Conservation (phyloP, 1,140 invertebrate species). For the Cotesia vestalis region DNA sequence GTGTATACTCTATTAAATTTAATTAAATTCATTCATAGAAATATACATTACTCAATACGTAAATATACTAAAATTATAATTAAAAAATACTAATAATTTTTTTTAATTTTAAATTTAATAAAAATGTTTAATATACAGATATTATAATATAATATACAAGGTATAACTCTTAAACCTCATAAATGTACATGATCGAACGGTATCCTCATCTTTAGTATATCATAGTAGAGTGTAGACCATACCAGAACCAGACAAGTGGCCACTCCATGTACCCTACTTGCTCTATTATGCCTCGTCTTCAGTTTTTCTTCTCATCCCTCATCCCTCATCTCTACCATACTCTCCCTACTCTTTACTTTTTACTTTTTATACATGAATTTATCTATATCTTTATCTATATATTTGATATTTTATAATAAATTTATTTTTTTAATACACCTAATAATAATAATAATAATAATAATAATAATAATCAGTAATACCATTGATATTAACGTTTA, state of each 20-base stretch:
- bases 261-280: conserved; percentile 19
- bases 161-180: not conserved
- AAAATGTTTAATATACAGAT: too few relatives aligned
- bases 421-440: not conserved
- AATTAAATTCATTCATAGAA: too few relatives aligned
- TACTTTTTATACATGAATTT: not conserved
- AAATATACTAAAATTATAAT: not conserved
- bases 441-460: too few relatives aligned
- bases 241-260: conserved; percentile 31
- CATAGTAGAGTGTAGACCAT: too few relatives aligned
- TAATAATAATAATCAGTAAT: too few relatives aligned
- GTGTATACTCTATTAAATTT: too few relatives aligned
- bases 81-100: not conserved
- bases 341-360: conserved; percentile 3
- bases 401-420: too few relatives aligned
- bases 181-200: conserved; percentile 23
- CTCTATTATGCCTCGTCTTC: conserved; percentile 15
- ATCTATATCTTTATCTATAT: too few relatives aligned
- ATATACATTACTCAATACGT: too few relatives aligned
- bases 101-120: too few relatives aligned
- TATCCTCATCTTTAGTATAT: not conserved
- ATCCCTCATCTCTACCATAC: not conserved
- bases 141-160: not conserved
- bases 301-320: conserved; percentile 22
- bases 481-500: too few relatives aligned